A percentile compares a stretch with the other conserved stretches of the same genome.
phyloP scores from a whole-genome alignment of 2,797 vertebrate genomes.

The Sciurus vulgaris region DNA sequence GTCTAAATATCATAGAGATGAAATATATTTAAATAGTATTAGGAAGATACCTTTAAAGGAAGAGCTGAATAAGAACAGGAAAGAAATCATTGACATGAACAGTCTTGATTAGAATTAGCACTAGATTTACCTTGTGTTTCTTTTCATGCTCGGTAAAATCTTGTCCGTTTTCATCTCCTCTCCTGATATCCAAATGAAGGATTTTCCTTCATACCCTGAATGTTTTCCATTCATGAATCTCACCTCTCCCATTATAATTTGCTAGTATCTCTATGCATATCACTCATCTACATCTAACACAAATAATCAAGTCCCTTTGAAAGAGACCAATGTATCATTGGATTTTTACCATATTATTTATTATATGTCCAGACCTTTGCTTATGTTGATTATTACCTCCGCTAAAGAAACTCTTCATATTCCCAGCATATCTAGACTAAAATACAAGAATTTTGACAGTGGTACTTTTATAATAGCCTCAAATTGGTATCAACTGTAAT shows the following conservation, averaged over 20 bases:
- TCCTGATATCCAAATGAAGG: not conserved
- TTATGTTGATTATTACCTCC: not conserved
- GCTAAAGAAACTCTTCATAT: not conserved
- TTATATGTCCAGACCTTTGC: not conserved
- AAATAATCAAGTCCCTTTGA: not conserved
- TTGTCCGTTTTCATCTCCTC: not conserved
- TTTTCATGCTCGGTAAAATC: not conserved
- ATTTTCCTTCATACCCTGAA: not conserved
- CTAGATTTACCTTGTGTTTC: not conserved
- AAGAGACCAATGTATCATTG: not conserved
- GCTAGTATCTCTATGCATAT: not conserved
- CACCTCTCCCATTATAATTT: not conserved
- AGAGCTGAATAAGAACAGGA: not conserved
- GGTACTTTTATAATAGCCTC: not conserved
- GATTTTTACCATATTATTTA: not conserved
- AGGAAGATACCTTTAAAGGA: not conserved
- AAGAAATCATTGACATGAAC: not conserved
- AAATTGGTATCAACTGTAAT: not conserved
- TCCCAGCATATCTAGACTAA: not conserved
- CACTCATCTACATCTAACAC: not conserved
- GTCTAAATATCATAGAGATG: not conserved
- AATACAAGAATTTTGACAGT: not conserved
- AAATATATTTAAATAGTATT: not conserved
- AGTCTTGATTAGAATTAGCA: not conserved
- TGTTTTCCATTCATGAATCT: not conserved